These are phyloP conservation scores for Sebastes minor DNA, from an alignment of 2,797 vertebrate genomes.

Conservation along the genomic window DNA sequence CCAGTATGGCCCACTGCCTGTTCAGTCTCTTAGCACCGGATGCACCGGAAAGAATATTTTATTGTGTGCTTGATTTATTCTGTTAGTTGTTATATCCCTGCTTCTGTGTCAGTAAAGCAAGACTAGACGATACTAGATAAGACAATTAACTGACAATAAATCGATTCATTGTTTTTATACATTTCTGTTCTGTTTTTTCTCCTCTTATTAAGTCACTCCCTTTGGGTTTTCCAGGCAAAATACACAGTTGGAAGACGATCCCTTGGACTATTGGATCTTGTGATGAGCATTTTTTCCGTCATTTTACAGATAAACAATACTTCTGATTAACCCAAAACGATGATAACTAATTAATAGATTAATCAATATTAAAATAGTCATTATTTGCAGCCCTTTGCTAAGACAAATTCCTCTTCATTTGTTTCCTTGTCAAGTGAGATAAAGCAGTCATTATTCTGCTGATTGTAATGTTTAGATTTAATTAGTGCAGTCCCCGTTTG, in stretches of 20 bases:
- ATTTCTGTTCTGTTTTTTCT: neutral
- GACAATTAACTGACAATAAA: neutral
- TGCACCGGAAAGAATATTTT: neutral
- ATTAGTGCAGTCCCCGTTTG: neutral
- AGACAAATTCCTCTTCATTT: neutral
- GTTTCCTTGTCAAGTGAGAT: neutral
- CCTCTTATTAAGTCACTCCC: neutral
- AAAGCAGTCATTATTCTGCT: neutral
- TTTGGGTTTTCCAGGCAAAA: neutral
- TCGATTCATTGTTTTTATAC: neutral
- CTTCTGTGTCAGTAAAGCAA: neutral
- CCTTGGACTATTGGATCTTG: neutral
- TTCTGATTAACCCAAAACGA: neutral
- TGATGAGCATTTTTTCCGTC: neutral
- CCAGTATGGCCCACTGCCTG: neutral
- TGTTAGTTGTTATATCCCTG: neutral
- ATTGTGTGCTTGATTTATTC: neutral
- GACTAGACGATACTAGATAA: neutral
- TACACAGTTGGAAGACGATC: neutral
- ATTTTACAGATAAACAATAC: neutral
- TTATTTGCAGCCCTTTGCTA: neutral
- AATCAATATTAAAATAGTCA: neutral
- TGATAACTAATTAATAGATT: neutral
- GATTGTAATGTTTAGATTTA: neutral
- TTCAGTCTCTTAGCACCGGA: neutral